Base-by-base conservation (phyloP, 2,113 vertebrate species). In the Sakesphorus luctuosus region DNA sequence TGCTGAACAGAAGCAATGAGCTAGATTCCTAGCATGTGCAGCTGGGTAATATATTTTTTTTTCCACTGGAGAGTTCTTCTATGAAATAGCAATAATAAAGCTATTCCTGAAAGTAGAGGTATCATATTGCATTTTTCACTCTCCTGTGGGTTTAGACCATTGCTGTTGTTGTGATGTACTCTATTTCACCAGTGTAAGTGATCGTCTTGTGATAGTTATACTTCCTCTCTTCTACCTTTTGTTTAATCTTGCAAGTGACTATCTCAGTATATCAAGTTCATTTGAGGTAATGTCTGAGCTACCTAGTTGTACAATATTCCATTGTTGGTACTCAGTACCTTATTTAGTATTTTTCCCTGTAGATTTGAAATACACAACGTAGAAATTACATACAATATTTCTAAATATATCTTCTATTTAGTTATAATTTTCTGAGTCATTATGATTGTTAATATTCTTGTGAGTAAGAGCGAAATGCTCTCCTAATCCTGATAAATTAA, bases 361-460 rank as follows among this genome's bases (percentile, higher is more conserved):
- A 61, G 94, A 61, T 84, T 94, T 92, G 65, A 90, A 97, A 91
- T 75, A 36, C 61, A 75, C 33, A 88, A 75, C 50, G 49, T 49
- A 91, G 65, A 93, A 93, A 75, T 84, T 68, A 46, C 21, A 49
- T 62, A 44, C 13, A 75, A 87, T 94, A 87, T 89, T 97, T 89
- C 77, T 78, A 87, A 95, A 94, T 94, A 65, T 68, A 75, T 94
- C 49, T 94, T 93, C 63, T 38, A 1, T 81, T 92, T 92, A 92
- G 44, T 61, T 78, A 35, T 25, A 75, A 72, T 92, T 87, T 93
- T 96, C 82, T 61, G 61, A 89, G 59, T 81, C 82, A 92, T 69
- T 74, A 71, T 56, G 47, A 85, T 80, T 90, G 61, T 93, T 63
- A 92, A 35, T 49, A 81, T 38, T 67, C 80, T 82, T 19, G 1